Percentiles rank a stretch among this genome's conserved stretches.
These are phyloP conservation scores for Montipora cactus DNA, from an alignment of 64 coral and sea anemone genomes.

Conservation along the genomic window DNA sequence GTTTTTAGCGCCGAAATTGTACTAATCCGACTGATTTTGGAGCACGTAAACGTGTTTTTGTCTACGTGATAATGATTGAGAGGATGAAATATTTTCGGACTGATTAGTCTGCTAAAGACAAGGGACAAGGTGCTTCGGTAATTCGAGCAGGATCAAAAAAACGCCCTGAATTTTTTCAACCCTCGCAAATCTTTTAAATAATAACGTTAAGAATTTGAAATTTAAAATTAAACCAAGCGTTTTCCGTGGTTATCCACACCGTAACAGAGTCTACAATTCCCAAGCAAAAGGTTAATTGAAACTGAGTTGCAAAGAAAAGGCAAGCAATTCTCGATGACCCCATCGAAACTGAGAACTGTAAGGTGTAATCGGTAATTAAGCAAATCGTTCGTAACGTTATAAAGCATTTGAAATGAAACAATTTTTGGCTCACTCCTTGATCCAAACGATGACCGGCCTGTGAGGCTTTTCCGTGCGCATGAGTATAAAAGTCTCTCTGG, in stretches of 20 bases:
- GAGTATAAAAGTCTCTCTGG: background rate
- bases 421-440: background rate
- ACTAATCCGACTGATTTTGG: background rate
- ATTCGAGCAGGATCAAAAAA: background rate
- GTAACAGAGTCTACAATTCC: background rate
- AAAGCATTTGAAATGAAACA: too few species aligned
- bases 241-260: background rate
- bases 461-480: background rate
- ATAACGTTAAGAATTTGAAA: background rate
- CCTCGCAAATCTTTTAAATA: background rate
- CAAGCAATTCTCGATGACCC: background rate
- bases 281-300: background rate
- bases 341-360: background rate
- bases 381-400: too few species aligned
- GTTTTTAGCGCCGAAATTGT: background rate
- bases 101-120: slow-evolving; percentile 39
- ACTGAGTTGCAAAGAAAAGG: background rate
- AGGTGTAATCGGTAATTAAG: background rate
- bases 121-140: background rate
- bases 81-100: slow-evolving; percentile 39
- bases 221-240: background rate
- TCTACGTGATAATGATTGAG: slow-evolving; percentile 13
- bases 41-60: slow-evolving; percentile 21
- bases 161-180: background rate
- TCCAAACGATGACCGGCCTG: background rate